A percentile compares a stretch with the other conserved stretches of the same genome.
Conservation (phyloP, 2,113 vertebrate species). For the Rhombomys opimus region DNA sequence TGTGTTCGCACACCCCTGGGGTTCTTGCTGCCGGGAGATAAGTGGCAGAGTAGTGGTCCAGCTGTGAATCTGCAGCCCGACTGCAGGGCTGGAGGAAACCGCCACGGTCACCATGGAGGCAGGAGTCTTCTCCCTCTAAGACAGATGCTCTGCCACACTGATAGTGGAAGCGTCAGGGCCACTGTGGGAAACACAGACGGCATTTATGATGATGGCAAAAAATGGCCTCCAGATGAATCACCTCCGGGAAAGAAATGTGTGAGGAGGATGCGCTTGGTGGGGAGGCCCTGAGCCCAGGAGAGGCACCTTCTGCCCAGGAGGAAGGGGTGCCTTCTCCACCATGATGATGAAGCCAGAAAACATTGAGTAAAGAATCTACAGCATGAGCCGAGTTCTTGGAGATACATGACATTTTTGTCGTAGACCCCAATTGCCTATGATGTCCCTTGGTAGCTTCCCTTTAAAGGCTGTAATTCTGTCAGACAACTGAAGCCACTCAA, state of each 20-base stretch:
- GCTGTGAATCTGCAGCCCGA: not conserved
- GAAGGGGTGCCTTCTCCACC: not conserved
- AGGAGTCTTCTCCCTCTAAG: not conserved
- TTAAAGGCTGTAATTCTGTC: not conserved
- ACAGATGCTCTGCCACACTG: not conserved
- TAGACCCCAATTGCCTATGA: not conserved
- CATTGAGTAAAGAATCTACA: too few species aligned
- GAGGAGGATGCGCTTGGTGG: rapidly evolving
- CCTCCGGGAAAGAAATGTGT: not conserved
- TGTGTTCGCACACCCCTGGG: rapidly evolving
- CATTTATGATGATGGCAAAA: not conserved
- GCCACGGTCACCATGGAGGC: not conserved
- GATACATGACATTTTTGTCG: not conserved
- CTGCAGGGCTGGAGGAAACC: not conserved
- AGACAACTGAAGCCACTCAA: not conserved
- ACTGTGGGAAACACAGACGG: not conserved
- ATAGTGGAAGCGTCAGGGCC: not conserved
- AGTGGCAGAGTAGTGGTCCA: not conserved
- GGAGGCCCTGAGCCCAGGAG: not conserved
- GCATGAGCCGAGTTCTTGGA: not conserved
- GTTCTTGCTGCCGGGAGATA: rapidly evolving
- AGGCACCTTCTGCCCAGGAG: rapidly evolving
- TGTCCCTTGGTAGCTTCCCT: not conserved
- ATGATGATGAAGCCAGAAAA: not conserved
- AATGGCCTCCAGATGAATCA: not conserved